Percentiles rank a stretch among this genome's conserved stretches.
Evolutionary conservation across 2,113 vertebrate genomes (phyloP).

Genomic region (Sorex araneus): DNA sequence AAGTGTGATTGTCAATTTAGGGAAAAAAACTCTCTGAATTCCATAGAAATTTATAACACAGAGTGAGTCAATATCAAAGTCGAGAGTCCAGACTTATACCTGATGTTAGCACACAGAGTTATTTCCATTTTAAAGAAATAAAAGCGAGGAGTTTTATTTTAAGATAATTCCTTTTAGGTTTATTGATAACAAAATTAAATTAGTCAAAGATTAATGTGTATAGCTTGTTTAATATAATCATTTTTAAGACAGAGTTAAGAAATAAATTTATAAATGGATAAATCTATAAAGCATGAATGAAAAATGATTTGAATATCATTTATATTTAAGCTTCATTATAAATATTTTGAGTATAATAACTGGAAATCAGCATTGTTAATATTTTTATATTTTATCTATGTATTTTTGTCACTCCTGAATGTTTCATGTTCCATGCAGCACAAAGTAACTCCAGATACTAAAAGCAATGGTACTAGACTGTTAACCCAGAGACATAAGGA

Average conservation of each 20-base stretch:
- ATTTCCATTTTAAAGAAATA: not conserved
- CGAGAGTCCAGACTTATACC: not conserved
- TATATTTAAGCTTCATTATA: not conserved
- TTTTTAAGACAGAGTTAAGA: constrained; percentile 36
- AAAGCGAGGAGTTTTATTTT: not conserved
- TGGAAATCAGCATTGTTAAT: not conserved
- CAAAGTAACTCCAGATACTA: no score
- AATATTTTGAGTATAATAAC: constrained; percentile 22
- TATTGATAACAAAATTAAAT: not conserved
- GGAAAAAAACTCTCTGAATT: not conserved
- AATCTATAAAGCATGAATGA: not conserved
- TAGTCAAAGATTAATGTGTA: not conserved
- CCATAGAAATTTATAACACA: constrained; percentile 33
- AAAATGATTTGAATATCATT: not conserved
- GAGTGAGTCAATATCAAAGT: not conserved
- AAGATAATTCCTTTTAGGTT: not conserved
- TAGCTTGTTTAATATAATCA: not conserved
- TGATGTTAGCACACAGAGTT: constrained; percentile 8
- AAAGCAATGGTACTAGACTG: no score
- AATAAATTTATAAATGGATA: not conserved
- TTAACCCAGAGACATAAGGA: no score
- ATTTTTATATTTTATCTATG: no score
- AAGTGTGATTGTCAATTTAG: not conserved
- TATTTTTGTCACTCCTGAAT: no score
- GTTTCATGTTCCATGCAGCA: no score